Evolutionary conservation across 1,140 invertebrate genomes (phyloP).

Genomic region (Drosophila subpulchrella): DNA sequence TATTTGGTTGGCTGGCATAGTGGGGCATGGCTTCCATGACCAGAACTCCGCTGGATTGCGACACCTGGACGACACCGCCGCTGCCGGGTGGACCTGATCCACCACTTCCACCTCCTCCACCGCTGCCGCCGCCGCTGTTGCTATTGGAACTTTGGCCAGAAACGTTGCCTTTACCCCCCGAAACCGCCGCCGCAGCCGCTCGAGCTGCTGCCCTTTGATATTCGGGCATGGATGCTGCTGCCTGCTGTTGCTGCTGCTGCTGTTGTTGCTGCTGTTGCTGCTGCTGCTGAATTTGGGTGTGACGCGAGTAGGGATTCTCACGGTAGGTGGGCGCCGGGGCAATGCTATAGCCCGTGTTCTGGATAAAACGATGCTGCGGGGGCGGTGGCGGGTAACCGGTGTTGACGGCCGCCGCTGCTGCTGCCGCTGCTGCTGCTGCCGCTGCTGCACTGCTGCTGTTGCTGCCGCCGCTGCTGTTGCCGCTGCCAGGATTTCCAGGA

Average conservation of each 20-base stretch:
- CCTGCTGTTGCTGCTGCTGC: conserved; percentile 20
- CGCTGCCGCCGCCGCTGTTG: conserved; percentile 3
- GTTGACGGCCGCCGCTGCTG: conserved; percentile 51
- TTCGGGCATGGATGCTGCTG: conserved; percentile 51
- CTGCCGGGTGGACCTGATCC: conserved; percentile 26
- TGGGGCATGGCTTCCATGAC: conserved; percentile 74
- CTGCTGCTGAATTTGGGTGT: conserved; percentile 64
- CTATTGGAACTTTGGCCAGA: conserved; percentile 17
- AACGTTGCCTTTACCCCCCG: conserved; percentile 9
- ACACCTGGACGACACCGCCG: conserved; percentile 60
- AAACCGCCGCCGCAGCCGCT: conserved; percentile 38
- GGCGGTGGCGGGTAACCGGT: conserved; percentile 68
- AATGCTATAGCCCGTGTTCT: conserved; percentile 61
- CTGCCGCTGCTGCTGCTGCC: conserved; percentile 46
- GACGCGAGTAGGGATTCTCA: conserved; percentile 76
- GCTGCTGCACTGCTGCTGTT: conserved; percentile 33
- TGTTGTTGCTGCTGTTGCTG: conserved; percentile 15
- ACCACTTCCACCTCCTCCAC: not conserved
- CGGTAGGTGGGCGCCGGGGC: conserved; percentile 70
- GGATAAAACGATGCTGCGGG: conserved; percentile 66
- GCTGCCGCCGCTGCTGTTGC: conserved; percentile 14
- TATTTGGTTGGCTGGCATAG: conserved; percentile 62
- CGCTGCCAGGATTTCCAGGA: conserved; percentile 52
- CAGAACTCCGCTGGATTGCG: conserved; percentile 62
- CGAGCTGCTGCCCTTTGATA: conserved; percentile 54